Conservation (phyloP, 2,113 vertebrate genomes). For the Amblyopsis rosae region DNA sequence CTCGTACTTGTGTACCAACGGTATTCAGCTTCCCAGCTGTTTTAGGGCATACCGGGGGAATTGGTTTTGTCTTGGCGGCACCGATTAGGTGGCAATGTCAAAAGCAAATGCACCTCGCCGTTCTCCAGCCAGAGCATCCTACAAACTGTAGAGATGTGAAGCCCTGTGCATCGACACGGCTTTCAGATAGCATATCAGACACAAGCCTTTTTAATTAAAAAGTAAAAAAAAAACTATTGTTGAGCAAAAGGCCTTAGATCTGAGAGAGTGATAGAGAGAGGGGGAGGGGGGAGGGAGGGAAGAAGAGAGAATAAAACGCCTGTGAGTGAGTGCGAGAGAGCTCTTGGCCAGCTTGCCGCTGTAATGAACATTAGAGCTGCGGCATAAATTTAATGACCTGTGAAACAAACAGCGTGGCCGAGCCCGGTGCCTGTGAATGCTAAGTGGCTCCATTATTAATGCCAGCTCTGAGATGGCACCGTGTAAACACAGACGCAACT, state of each 20-base stretch:
- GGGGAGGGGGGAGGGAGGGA: constrained; percentile 18
- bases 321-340: constrained; percentile 66
- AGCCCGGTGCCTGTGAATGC: constrained; percentile 66
- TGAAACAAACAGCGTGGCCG: constrained; percentile 76
- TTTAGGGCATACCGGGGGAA: no score
- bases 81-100: no score
- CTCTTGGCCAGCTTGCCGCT: constrained; percentile 67
- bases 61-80: no score
- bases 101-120: no score
- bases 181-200: background rate
- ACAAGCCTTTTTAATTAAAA: constrained; percentile 56
- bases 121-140: no score
- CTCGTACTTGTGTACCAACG: background rate
- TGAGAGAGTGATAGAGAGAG: constrained; percentile 17
- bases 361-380: constrained; percentile 80
- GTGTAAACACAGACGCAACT: constrained; percentile 67
- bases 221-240: constrained; percentile 46
- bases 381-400: constrained; percentile 81
- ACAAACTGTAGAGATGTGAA: no score
- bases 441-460: constrained; percentile 78
- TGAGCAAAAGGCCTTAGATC: constrained; percentile 49
- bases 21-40: no score
- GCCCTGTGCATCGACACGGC: no score
- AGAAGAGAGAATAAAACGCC: constrained; percentile 56
- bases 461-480: constrained; percentile 66